phyloP scores from a whole-genome alignment of 2,113 vertebrate species.

The Orthonyx spaldingii region DNA sequence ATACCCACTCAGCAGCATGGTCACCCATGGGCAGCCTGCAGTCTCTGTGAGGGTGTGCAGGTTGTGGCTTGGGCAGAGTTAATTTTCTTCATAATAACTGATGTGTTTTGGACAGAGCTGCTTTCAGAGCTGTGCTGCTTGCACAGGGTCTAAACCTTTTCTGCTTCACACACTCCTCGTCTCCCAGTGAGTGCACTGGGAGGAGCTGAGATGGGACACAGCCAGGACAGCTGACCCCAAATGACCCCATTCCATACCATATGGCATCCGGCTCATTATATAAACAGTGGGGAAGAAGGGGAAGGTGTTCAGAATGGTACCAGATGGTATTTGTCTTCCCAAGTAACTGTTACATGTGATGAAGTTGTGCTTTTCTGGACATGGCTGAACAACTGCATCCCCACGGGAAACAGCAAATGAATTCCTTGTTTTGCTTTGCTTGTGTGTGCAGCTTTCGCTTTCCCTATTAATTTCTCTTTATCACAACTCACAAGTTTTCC shows the following conservation, averaged over 20 bases:
- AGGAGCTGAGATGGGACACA: background rate
- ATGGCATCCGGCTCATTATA: background rate
- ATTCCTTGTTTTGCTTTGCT: background rate
- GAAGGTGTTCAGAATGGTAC: background rate
- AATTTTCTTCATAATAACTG: background rate
- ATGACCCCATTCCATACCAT: too few relatives aligned
- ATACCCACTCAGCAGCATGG: background rate
- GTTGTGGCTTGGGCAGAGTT: background rate
- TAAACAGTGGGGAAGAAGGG: background rate
- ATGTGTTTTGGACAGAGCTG: background rate
- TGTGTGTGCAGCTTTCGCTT: background rate
- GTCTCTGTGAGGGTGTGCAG: too few relatives aligned
- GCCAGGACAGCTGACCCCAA: background rate
- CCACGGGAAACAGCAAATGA: fast-evolving
- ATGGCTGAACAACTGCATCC: background rate
- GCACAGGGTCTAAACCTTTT: background rate
- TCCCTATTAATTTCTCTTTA: background rate
- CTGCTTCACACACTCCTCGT: background rate
- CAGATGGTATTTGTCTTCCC: background rate
- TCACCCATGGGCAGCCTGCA: background rate
- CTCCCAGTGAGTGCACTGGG: background rate
- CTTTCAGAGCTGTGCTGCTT: background rate
- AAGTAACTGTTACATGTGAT: background rate
- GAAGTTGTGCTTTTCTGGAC: background rate
- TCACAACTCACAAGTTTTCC: background rate